phyloP scores from a whole-genome alignment of 30 jellyfish, hydroid and myxozoan genomes.

The Phacellophora camtschatica region DNA sequence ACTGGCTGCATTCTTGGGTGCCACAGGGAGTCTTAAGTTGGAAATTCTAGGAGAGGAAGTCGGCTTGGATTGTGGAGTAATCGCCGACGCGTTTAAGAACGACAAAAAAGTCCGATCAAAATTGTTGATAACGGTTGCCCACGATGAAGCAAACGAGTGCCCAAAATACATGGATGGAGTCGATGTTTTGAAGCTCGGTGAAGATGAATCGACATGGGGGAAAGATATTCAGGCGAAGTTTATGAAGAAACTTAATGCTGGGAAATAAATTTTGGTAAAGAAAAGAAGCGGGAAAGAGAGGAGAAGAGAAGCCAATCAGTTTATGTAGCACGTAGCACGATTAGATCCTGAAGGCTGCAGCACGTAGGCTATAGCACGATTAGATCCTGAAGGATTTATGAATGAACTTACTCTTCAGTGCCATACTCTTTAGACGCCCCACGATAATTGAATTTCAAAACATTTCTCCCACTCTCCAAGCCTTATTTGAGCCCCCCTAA shows the following conservation, averaged over 20 bases:
- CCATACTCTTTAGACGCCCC: no score
- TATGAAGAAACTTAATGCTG: slow-evolving; percentile 8
- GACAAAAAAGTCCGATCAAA: slow-evolving; percentile 7
- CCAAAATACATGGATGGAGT: neutral
- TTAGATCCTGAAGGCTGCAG: no score
- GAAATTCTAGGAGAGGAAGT: slow-evolving; percentile 46
- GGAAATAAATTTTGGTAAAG: no score
- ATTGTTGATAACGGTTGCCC: slow-evolving; percentile 26
- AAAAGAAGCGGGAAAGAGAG: no score
- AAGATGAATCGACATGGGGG: slow-evolving; percentile 16
- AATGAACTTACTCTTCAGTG: no score
- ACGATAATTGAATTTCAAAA: no score
- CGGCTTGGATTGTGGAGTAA: neutral
- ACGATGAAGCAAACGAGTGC: neutral
- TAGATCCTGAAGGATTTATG: no score
- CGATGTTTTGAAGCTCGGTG: slow-evolving; percentile 19
- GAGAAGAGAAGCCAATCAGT: no score
- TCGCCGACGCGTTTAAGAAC: slow-evolving; percentile 14
- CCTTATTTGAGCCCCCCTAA: no score
- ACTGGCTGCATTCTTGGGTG: slow-evolving; percentile 1
- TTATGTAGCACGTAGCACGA: no score
- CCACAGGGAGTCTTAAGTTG: neutral
- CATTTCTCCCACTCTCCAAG: no score
- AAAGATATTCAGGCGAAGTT: slow-evolving; percentile 37
- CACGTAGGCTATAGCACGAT: no score